phyloP scores from a whole-genome alignment of 2,888 invertebrate genomes.

The Alloscopus bannaensis region DNA sequence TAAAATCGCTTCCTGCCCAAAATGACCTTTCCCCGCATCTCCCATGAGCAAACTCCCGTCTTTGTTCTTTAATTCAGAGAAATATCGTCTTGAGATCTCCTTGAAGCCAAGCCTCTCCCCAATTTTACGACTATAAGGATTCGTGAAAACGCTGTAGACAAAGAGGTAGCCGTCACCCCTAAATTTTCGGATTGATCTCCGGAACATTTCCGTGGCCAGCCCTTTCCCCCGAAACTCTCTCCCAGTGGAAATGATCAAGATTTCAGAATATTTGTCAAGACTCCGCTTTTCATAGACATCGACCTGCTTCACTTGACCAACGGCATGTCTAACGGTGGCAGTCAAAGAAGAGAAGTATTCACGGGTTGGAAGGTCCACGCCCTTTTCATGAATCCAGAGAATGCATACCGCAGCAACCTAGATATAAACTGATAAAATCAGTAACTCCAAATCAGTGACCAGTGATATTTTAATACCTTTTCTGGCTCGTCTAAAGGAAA shows the following conservation, averaged over 20 bases:
- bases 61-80: conserved; percentile 30
- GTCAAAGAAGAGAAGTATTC: conserved; percentile 24
- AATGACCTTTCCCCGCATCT: conserved; percentile 37
- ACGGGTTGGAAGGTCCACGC: conserved; percentile 12
- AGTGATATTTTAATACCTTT: conserved; percentile 27
- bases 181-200: conserved; percentile 17
- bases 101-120: conserved; percentile 58
- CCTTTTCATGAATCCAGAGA: conserved; percentile 41
- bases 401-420: conserved; percentile 51
- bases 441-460: too few relatives aligned
- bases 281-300: conserved; percentile 31
- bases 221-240: conserved; percentile 48
- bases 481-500: conserved; percentile 37
- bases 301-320: conserved; percentile 1
- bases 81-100: conserved; percentile 27
- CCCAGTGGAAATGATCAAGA: conserved; percentile 45
- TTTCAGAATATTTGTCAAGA: conserved; percentile 34
- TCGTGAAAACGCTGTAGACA: conserved; percentile 49
- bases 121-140: conserved; percentile 50
- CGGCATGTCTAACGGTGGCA: neutral
- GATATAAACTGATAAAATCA: neutral
- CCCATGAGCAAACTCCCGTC: conserved; percentile 51
- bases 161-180: conserved; percentile 31
- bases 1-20: conserved; percentile 35
- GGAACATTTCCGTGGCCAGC: conserved; percentile 57